These are phyloP conservation scores for Goniozus legneri DNA, from an alignment of 1,140 invertebrate genomes.

Conservation along the genomic window DNA sequence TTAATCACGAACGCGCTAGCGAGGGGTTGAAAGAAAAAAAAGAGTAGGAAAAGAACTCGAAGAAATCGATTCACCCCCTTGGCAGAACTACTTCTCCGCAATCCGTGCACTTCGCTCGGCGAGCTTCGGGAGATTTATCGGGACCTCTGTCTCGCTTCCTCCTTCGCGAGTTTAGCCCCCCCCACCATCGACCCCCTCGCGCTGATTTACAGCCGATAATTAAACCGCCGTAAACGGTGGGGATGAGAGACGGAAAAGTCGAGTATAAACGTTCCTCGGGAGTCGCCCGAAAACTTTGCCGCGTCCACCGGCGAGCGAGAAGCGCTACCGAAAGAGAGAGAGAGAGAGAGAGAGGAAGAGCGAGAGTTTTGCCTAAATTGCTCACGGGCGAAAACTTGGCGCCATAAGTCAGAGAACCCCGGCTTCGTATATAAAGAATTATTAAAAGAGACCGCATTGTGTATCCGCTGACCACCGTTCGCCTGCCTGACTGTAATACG, in stretches of 20 bases:
- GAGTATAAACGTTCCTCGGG: neutral
- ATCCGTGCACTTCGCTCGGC: constrained; percentile 22
- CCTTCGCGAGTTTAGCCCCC: too few species aligned
- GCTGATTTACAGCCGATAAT: constrained; percentile 50
- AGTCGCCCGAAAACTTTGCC: constrained; percentile 27
- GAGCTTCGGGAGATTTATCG: constrained; percentile 50
- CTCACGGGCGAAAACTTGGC: constrained; percentile 41
- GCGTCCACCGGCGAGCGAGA: too few species aligned
- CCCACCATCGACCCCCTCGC: too few species aligned
- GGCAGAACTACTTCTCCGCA: constrained; percentile 17
- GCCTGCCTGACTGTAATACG: constrained; percentile 12
- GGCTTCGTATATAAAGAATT: constrained; percentile 26
- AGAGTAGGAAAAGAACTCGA: constrained; percentile 14
- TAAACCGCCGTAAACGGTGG: constrained; percentile 47
- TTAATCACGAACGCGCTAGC: too few species aligned
- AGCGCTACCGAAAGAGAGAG: constrained; percentile 2
- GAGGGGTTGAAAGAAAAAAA: constrained; percentile 10
- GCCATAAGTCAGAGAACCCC: constrained; percentile 38
- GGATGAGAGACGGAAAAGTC: constrained; percentile 3
- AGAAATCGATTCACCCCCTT: constrained; percentile 13
- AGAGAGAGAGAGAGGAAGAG: constrained; percentile 4
- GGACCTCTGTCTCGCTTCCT: constrained; percentile 13
- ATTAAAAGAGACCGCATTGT: constrained; percentile 26
- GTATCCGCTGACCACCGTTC: constrained; percentile 4
- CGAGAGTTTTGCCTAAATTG: constrained; percentile 34